Percentiles rank a stretch among this genome's conserved stretches.
Conservation (phyloP, 1,140 invertebrate genomes). For the Drosophila triauraria region DNA sequence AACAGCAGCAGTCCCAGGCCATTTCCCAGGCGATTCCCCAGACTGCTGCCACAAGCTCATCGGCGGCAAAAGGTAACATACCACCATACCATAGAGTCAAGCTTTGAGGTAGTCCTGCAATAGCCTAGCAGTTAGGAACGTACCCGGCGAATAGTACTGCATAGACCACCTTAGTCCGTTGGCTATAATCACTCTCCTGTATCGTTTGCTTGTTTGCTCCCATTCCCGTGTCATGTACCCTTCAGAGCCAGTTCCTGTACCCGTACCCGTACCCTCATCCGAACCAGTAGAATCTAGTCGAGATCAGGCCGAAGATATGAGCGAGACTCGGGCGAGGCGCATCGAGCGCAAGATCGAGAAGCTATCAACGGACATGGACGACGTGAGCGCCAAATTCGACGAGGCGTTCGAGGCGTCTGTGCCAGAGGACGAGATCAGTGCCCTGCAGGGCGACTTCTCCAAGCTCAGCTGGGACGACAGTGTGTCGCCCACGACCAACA, state of each 20-base stretch:
- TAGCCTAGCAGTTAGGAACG: slow-evolving; percentile 51
- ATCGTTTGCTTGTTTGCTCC: slow-evolving; percentile 67
- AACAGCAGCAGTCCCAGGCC: slow-evolving; percentile 59
- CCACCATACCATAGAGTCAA: slow-evolving; percentile 37
- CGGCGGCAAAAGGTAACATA: slow-evolving; percentile 70
- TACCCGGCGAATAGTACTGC: slow-evolving; percentile 11
- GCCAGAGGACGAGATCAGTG: slow-evolving; percentile 80
- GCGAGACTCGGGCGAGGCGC: slow-evolving; percentile 75
- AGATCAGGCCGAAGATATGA: slow-evolving; percentile 75
- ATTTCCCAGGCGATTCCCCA: slow-evolving; percentile 38
- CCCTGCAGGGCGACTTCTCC: slow-evolving; percentile 81
- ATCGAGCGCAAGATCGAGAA: slow-evolving; percentile 87
- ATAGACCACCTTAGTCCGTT: slow-evolving; percentile 63
- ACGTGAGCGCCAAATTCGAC: slow-evolving; percentile 71
- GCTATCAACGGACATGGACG: slow-evolving; percentile 86
- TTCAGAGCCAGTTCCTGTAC: slow-evolving; percentile 26
- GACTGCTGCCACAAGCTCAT: slow-evolving; percentile 51
- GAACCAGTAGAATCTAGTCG: slow-evolving; percentile 55
- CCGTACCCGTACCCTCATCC: not conserved
- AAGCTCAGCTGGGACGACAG: slow-evolving; percentile 85
- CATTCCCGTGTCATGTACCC: slow-evolving; percentile 39
- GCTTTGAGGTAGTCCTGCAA: slow-evolving; percentile 49
- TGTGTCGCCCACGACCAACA: slow-evolving; percentile 82
- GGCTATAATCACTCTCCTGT: slow-evolving; percentile 60
- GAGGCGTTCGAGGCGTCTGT: slow-evolving; percentile 71